A percentile compares a stretch with the other conserved stretches of the same genome.
Conservation (phyloP, 2,888 invertebrate genomes). For the Lypha dubia region DNA sequence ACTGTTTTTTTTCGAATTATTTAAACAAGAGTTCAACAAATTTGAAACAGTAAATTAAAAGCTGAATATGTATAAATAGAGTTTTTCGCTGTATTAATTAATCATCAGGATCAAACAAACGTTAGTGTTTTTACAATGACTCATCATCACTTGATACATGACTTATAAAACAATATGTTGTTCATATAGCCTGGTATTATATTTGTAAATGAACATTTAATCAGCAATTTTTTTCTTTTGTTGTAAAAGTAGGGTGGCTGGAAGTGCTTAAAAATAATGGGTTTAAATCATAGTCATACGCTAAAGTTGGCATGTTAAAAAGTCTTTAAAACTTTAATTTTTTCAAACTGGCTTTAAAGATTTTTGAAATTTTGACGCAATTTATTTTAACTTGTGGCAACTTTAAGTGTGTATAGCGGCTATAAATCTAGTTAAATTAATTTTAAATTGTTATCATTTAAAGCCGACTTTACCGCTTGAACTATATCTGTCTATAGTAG, state of each 20-base stretch:
- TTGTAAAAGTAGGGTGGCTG: background rate
- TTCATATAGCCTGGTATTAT: background rate
- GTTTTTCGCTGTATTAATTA: background rate
- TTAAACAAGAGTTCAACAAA: background rate
- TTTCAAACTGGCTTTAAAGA: no score
- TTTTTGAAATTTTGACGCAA: no score
- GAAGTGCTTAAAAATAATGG: background rate
- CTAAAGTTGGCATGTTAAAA: no score
- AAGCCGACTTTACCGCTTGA: no score
- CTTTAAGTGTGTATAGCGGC: no score
- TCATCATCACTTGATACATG: background rate
- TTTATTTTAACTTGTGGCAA: no score
- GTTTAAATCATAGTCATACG: no score
- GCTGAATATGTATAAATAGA: background rate
- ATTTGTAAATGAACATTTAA: background rate
- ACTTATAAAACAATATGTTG: constrained; percentile 20
- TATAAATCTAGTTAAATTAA: no score
- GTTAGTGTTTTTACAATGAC: background rate
- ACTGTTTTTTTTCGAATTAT: background rate
- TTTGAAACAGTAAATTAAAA: background rate
- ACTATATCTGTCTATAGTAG: no score
- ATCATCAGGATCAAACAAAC: background rate
- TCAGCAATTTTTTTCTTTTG: background rate
- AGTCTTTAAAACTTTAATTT: no score
- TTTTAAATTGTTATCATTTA: no score